Percentiles rank a stretch among this genome's conserved stretches.
Evolutionary conservation across 35 echinoderm and acorn worm species (phyloP).

Genomic region (Amphiura filiformis): DNA sequence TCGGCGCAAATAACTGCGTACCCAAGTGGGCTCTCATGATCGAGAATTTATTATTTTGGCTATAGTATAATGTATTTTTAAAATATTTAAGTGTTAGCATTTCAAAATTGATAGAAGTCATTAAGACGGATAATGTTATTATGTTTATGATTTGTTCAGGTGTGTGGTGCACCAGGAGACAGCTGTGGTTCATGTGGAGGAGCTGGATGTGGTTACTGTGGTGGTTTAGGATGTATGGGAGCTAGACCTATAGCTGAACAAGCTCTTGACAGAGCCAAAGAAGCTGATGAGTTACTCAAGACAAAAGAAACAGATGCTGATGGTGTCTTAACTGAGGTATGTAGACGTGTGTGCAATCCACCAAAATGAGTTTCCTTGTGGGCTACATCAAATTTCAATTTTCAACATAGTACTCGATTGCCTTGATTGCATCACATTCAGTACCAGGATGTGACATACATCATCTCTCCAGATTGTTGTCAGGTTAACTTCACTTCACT

Average conservation of each 20-base stretch:
- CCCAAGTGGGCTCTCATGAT: too few species aligned
- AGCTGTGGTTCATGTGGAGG: conserved; percentile 87
- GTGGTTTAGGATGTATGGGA: conserved; percentile 81
- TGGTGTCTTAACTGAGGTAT: conserved; percentile 63
- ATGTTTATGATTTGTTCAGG: too few species aligned
- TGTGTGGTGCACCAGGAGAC: conserved; percentile 96
- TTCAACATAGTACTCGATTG: not conserved
- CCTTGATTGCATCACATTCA: not conserved
- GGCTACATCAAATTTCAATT: not conserved
- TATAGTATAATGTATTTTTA: too few species aligned
- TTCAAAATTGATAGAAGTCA: too few species aligned
- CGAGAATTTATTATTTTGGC: too few species aligned
- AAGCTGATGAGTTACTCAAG: conserved; percentile 56
- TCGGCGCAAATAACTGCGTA: too few species aligned
- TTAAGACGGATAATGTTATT: too few species aligned
- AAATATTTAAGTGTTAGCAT: too few species aligned
- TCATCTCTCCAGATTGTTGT: too few species aligned
- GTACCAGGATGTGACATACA: too few species aligned
- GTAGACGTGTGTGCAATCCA: not conserved
- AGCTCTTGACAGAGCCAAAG: conserved; percentile 56
- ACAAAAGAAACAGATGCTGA: conserved; percentile 67
- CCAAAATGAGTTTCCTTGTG: not conserved
- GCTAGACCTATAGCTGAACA: conserved; percentile 60
- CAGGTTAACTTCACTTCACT: too few species aligned
- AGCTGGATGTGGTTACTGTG: conserved; percentile 87